Evolutionary conservation across 2,888 invertebrate genomes (phyloP).

Genomic region (Hypolimnas misippus): DNA sequence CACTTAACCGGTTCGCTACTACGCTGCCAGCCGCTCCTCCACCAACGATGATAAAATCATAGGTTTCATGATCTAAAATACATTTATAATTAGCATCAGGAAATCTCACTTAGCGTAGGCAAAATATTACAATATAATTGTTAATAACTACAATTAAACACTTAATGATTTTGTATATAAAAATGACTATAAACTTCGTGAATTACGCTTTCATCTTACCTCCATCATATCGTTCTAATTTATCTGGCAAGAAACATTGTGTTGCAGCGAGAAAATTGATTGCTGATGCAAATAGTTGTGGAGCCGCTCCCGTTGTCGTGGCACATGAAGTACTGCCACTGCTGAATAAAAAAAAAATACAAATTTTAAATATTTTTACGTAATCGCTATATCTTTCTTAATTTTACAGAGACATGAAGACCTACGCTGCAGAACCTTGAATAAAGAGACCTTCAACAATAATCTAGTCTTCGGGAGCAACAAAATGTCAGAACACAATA

Average conservation of each 20-base stretch:
- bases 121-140: background rate
- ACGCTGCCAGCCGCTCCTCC: constrained; percentile 56
- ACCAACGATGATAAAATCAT: constrained; percentile 54
- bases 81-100: no score
- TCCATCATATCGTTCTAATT: background rate
- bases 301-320: background rate
- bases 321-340: background rate
- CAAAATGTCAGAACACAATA: no score
- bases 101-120: no score
- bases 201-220: background rate
- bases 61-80: no score
- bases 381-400: no score
- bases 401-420: no score
- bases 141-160: background rate
- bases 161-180: background rate
- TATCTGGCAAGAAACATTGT: constrained; percentile 40
- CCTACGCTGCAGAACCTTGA: no score
- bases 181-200: no score
- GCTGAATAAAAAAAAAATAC: background rate
- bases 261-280: constrained; percentile 40
- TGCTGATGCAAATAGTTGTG: background rate
- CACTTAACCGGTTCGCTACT: no score
- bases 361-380: background rate
- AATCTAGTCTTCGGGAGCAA: no score
- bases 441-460: no score